These are phyloP conservation scores for Actinopyga echinites DNA, from an alignment of 53 echinoderm and acorn worm genomes.

Conservation along the genomic window DNA sequence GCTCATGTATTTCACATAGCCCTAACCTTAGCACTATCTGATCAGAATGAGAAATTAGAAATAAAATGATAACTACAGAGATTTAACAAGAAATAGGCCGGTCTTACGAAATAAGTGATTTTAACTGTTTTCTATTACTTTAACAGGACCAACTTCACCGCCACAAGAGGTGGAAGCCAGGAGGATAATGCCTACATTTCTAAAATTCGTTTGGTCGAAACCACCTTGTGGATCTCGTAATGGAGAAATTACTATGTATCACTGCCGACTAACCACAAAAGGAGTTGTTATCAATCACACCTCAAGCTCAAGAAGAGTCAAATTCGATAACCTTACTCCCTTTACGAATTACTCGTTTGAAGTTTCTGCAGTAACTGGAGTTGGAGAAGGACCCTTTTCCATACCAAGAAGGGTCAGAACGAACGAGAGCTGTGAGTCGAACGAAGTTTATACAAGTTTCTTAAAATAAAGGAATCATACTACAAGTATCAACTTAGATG, in stretches of 20 bases:
- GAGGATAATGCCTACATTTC: background rate
- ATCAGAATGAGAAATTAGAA: no score
- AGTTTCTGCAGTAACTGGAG: constrained; percentile 48
- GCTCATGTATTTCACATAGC: no score
- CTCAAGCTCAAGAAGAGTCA: background rate
- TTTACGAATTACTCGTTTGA: constrained; percentile 60
- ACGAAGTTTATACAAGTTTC: no score
- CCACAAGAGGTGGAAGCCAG: background rate
- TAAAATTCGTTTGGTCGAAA: background rate
- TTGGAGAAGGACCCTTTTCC: constrained; percentile 52
- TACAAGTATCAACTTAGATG: no score
- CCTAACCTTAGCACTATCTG: no score
- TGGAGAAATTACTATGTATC: background rate
- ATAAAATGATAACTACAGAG: no score
- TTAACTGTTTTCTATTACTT: no score
- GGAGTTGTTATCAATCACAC: background rate
- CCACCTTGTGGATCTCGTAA: constrained; percentile 9
- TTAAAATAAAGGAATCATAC: no score
- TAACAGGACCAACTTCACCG: background rate
- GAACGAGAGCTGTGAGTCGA: constrained; percentile 61
- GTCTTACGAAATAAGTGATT: background rate
- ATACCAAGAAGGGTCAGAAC: constrained; percentile 2
- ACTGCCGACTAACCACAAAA: background rate
- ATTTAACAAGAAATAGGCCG: no score
- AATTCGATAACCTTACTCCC: constrained; percentile 38